A percentile compares a stretch with the other conserved stretches of the same genome.
Evolutionary conservation across 2,888 invertebrate genomes (phyloP).

Genomic region (Sarcophaga rosellei): DNA sequence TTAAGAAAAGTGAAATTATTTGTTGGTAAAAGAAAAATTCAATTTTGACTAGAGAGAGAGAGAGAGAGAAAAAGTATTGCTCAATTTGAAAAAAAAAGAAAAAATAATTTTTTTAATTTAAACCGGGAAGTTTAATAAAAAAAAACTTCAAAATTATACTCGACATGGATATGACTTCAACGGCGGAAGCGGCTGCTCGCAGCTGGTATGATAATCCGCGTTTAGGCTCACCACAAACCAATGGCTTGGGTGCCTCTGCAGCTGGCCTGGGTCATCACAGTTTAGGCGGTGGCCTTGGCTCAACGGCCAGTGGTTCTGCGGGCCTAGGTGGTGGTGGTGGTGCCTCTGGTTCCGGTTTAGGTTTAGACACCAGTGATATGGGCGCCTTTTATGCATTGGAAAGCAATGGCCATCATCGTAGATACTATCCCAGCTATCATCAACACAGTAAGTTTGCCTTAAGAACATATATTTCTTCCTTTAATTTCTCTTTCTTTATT

Average conservation of each 20-base stretch:
- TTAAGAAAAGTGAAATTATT: not conserved
- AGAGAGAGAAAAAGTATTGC: not conserved
- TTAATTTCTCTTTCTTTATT: not conserved
- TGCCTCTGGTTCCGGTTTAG: slow-evolving; percentile 74
- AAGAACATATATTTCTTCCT: not conserved
- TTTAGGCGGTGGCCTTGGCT: slow-evolving; percentile 77
- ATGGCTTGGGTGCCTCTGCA: slow-evolving; percentile 78
- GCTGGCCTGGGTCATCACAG: slow-evolving; percentile 78
- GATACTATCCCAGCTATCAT: slow-evolving; percentile 82
- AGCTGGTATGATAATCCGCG: slow-evolving; percentile 82
- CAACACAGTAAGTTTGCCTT: slow-evolving; percentile 79
- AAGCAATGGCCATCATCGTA: slow-evolving; percentile 81
- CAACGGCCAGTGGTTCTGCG: slow-evolving; percentile 77
- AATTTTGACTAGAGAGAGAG: not conserved
- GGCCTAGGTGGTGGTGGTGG: slow-evolving; percentile 75
- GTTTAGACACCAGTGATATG: slow-evolving; percentile 81
- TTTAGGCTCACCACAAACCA: slow-evolving; percentile 80
- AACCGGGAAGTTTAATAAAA: slow-evolving; percentile 50
- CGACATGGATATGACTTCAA: slow-evolving; percentile 82
- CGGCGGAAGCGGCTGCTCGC: slow-evolving; percentile 82
- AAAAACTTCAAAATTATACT: slow-evolving; percentile 81
- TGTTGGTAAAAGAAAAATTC: no score
- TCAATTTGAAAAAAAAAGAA: slow-evolving; percentile 25
- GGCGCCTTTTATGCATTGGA: slow-evolving; percentile 81
- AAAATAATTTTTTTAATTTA: slow-evolving; percentile 60